Conservation (phyloP, 2,888 invertebrate genomes). For the Pseudolycoriella hygida region DNA sequence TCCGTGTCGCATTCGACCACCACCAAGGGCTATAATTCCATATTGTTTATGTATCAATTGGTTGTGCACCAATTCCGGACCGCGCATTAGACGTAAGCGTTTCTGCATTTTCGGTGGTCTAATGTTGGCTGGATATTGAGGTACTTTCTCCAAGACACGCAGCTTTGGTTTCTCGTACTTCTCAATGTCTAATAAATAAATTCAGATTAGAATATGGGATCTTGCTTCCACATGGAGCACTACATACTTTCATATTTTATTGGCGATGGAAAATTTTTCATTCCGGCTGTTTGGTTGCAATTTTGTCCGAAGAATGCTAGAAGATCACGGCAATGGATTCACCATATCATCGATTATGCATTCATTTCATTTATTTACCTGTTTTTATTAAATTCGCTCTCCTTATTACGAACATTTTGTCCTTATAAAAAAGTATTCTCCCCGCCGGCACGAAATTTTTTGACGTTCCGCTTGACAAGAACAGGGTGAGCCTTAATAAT, state of each 20-base stretch:
- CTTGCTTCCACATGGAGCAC: no score
- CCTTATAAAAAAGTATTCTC: no score
- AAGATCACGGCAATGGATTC: no score
- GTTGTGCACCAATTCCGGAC: conserved; percentile 77
- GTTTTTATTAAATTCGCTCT: no score
- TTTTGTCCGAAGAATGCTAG: neutral
- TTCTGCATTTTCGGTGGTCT: conserved; percentile 76
- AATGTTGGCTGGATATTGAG: conserved; percentile 43
- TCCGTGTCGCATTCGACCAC: conserved; percentile 60
- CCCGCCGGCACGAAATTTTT: no score
- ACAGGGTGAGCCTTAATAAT: no score
- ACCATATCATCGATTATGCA: no score
- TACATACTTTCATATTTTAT: conserved; percentile 46
- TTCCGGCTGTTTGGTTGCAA: conserved; percentile 30
- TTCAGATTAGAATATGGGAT: no score
- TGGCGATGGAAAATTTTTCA: conserved; percentile 53
- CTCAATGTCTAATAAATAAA: conserved; percentile 46
- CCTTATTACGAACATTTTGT: no score
- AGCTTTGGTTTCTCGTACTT: conserved; percentile 56
- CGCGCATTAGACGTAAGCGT: conserved; percentile 66
- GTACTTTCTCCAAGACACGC: conserved; percentile 52
- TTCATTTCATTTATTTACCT: no score
- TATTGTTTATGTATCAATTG: conserved; percentile 71
- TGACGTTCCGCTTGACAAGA: no score
- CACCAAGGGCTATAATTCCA: conserved; percentile 73